Conservation (phyloP, 2,888 invertebrate genomes). For the Netelia virgata region DNA sequence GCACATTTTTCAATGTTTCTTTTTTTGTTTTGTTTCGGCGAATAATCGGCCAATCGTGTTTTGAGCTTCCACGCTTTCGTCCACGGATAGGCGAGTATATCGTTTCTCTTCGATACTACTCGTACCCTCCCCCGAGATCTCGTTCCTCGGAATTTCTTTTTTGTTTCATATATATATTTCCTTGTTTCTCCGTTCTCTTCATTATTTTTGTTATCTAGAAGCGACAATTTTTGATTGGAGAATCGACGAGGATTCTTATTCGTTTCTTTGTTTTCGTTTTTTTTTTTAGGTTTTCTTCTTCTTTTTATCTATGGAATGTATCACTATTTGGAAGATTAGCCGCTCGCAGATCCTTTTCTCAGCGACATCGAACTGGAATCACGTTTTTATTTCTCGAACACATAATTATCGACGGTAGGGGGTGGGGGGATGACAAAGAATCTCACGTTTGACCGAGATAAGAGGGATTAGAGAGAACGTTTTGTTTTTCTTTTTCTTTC, state of each 20-base stretch:
- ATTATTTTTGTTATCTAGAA: constrained; percentile 49
- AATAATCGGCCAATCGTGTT: constrained; percentile 71
- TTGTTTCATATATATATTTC: constrained; percentile 51
- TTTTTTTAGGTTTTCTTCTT: constrained; percentile 45
- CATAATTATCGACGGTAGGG: constrained; percentile 62
- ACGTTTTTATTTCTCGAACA: constrained; percentile 14
- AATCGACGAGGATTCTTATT: constrained; percentile 63
- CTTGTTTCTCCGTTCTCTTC: constrained; percentile 37
- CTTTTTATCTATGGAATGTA: constrained; percentile 83
- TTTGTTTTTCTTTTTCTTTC: constrained; percentile 1
- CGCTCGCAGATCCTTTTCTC: constrained; percentile 71
- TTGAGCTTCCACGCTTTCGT: constrained; percentile 45
- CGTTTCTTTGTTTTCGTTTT: constrained; percentile 57
- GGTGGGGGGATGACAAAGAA: constrained; percentile 25
- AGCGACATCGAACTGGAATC: constrained; percentile 68
- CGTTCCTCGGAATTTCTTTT: constrained; percentile 52
- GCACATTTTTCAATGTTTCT: constrained; percentile 63
- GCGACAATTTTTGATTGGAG: constrained; percentile 62
- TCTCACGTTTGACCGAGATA: constrained; percentile 40
- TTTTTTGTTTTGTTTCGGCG: constrained; percentile 71
- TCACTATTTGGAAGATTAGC: constrained; percentile 82
- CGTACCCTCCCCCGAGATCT: constrained; percentile 25
- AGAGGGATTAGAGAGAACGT: constrained; percentile 33
- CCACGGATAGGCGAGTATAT: constrained; percentile 66
- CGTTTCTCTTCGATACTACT: constrained; percentile 59